A percentile compares a stretch with the other conserved stretches of the same genome.
These are phyloP conservation scores for Montipora capitata DNA, from an alignment of 92 coral and sea anemone genomes.

Conservation along the genomic window DNA sequence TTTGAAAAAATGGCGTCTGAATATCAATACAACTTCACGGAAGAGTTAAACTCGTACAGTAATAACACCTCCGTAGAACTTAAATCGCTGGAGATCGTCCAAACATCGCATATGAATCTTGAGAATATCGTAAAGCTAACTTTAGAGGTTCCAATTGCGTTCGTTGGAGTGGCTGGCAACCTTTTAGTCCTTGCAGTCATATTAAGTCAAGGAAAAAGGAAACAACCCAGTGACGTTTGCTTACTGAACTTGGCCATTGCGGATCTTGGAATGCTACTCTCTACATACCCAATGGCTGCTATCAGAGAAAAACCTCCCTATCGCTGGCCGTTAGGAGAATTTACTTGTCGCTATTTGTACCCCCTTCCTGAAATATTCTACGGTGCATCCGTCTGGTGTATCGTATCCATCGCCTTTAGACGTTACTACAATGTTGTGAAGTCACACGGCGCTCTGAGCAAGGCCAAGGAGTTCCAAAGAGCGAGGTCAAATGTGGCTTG, in stretches of 20 bases:
- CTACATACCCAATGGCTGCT: slow-evolving; percentile 32
- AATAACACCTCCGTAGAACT: neutral
- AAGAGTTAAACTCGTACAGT: neutral
- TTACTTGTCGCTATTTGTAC: slow-evolving; percentile 53
- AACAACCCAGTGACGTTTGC: slow-evolving; percentile 38
- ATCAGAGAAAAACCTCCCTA: neutral
- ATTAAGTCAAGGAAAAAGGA: slow-evolving; percentile 38
- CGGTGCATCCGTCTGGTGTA: slow-evolving; percentile 64
- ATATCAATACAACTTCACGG: neutral
- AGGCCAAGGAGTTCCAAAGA: neutral
- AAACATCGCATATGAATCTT: neutral
- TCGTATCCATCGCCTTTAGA: slow-evolving; percentile 2
- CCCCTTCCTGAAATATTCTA: slow-evolving; percentile 58
- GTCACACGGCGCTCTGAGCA: neutral
- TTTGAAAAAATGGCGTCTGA: no score
- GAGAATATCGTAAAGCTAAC: slow-evolving; percentile 9
- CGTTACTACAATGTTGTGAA: slow-evolving; percentile 2
- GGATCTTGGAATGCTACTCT: slow-evolving; percentile 62
- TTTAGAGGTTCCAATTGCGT: slow-evolving; percentile 26
- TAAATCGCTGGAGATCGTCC: neutral
- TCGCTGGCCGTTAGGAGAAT: slow-evolving; percentile 54
- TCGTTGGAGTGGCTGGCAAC: slow-evolving; percentile 68
- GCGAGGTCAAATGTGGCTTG: neutral
- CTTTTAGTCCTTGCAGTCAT: slow-evolving; percentile 44
- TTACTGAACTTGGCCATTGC: slow-evolving; percentile 69